A percentile compares a stretch with the other conserved stretches of the same genome.
phyloP scores from a whole-genome alignment of 2,113 vertebrate genomes.

The Abramis brama region DNA sequence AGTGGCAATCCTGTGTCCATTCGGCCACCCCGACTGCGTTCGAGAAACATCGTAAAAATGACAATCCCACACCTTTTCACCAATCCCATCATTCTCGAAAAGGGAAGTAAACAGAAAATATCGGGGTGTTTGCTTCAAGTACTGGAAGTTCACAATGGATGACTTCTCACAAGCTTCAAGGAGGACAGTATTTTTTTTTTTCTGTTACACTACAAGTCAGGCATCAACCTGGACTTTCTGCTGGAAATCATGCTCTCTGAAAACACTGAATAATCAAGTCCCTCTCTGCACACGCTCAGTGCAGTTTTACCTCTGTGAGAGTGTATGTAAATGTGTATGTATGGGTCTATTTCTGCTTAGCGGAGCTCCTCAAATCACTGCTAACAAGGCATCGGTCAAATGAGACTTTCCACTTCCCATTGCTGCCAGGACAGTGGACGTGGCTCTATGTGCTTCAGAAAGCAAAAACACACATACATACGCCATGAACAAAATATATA shows the following conservation, averaged over 20 bases:
- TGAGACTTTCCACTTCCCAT: conserved; percentile 37
- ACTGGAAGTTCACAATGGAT: neutral
- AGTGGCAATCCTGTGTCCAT: conserved; percentile 31
- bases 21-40: conserved; percentile 22
- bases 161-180: conserved; percentile 9
- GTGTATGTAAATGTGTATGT: conserved; percentile 23
- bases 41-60: conserved; percentile 61
- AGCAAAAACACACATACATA: conserved; percentile 37
- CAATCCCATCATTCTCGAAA: conserved; percentile 34
- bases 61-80: conserved; percentile 68
- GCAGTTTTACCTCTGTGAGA: conserved; percentile 24
- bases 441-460: conserved; percentile 34
- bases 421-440: conserved; percentile 22
- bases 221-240: conserved; percentile 12
- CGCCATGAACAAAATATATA: conserved; percentile 38
- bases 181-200: conserved; percentile 26
- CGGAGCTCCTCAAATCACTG: conserved; percentile 20
- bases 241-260: conserved; percentile 44
- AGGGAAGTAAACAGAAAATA: neutral
- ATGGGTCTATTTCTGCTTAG: conserved; percentile 16
- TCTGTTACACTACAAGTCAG: conserved; percentile 47
- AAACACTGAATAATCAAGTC: conserved; percentile 28
- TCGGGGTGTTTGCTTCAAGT: conserved; percentile 51
- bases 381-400: neutral
- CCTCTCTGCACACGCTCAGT: neutral